Base-by-base conservation (phyloP, 2,113 vertebrate genomes). In the Oriolus oriolus region DNA sequence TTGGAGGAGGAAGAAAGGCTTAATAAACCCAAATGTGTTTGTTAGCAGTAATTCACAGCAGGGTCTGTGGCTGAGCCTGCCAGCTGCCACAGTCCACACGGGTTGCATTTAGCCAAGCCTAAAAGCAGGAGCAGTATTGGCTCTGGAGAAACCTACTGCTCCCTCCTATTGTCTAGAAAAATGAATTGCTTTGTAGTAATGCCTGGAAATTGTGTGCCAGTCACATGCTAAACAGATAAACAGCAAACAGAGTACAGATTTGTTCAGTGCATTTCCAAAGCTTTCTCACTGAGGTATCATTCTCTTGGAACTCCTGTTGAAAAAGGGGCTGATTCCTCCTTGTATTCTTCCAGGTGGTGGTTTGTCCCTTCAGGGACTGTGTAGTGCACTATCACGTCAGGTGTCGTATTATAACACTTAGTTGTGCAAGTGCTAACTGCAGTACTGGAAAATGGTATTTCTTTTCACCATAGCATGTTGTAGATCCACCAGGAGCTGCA, bases 41-140 rank as follows among this genome's bases (percentile, higher is more conserved):
- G 86, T 93, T 96, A 93, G 57, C 63, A 82, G 94, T 93, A 96
- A 91, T 90, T 96, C 56, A 74, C 71, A 95, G 63, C 69, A 92
- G 89, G 56, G 50, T 52, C 35, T 42, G 60, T 50, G 50, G 61
- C 74, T 87, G 30, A 75, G 90, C 57, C 35, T 66, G 56, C 77
- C 94, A 96, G 92, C 96, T 96, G 90, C 87, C 54, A 23, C 88
- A 44, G 59, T 57, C 61, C 41, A 84, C 84, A 74, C 0, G 1
- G 10, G 18, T 30, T 89, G 61, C 49, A 11, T 63, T 91, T 87
- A 95, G 90, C 86, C 87, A 66, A 64, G 17, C 89, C 87, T 89
- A 47, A 88, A 87, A 87, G 64, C 60, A 83, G 81, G 70, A 80
- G 78, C 35, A 42, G 16, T 39, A 3, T 21, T 84, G 75, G 71